Percentiles rank a stretch among this genome's conserved stretches.
Conservation (phyloP, 1,140 invertebrate genomes). For the fruit fly (Drosophila melanogaster) region DNA sequence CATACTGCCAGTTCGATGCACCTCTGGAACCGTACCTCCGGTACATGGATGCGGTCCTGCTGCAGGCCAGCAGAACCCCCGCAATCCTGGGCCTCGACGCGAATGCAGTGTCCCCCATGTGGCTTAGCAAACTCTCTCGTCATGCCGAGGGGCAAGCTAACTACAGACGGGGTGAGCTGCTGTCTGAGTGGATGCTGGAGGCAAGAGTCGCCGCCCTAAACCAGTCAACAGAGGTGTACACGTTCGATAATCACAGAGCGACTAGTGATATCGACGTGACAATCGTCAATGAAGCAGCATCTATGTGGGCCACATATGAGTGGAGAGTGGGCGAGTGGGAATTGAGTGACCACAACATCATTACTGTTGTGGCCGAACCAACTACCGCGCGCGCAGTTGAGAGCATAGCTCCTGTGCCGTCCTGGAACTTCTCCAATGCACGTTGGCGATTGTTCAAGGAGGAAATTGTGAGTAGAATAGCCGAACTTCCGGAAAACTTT, state of each 20-base stretch:
- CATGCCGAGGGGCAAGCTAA: not conserved
- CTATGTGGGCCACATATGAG: slow-evolving; percentile 10
- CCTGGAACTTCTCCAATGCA: not conserved
- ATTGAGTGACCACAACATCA: slow-evolving; percentile 33
- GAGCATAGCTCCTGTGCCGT: not conserved
- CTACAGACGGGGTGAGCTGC: not conserved
- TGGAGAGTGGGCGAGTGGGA: slow-evolving; percentile 32
- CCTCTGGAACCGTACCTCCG: no score
- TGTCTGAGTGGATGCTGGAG: not conserved
- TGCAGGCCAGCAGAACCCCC: no score
- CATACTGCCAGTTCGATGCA: no score
- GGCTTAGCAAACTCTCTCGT: not conserved
- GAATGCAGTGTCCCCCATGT: not conserved
- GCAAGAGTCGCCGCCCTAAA: not conserved
- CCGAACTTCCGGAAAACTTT: not conserved
- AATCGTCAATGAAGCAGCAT: slow-evolving; percentile 21
- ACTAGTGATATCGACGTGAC: slow-evolving; percentile 33
- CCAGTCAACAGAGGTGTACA: not conserved
- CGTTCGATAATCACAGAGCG: slow-evolving; percentile 12
- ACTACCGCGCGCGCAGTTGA: slow-evolving; percentile 9
- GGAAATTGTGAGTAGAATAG: no score
- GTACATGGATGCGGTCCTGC: no score
- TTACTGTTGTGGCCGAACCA: slow-evolving; percentile 17
- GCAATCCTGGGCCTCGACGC: no score
- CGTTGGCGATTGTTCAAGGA: no score